phyloP scores from a whole-genome alignment of 2,888 invertebrate species.

The Cynaeus angustus region DNA sequence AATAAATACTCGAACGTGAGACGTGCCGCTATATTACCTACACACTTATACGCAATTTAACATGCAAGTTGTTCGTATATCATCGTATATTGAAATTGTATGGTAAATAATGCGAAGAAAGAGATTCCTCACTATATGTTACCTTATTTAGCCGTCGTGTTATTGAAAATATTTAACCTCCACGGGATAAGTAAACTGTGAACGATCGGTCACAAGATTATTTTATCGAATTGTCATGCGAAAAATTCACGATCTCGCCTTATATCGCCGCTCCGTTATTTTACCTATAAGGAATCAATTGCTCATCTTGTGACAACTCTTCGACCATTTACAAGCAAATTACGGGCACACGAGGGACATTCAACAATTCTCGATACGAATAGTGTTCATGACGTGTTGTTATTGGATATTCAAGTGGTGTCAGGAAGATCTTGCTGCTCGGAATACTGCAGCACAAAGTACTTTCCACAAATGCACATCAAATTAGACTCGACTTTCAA shows the following conservation, averaged over 20 bases:
- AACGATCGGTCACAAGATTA: slow-evolving; percentile 25
- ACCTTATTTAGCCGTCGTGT: slow-evolving; percentile 38
- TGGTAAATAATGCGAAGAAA: slow-evolving; percentile 48
- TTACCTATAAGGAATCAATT: slow-evolving; percentile 44
- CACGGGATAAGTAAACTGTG: slow-evolving; percentile 36
- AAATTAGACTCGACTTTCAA: slow-evolving; percentile 10
- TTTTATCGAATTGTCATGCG: slow-evolving; percentile 27
- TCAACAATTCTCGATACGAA: slow-evolving; percentile 13
- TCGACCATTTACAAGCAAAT: slow-evolving; percentile 31
- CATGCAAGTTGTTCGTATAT: slow-evolving; percentile 41
- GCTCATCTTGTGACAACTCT: slow-evolving; percentile 41
- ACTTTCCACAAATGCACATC: slow-evolving; percentile 4
- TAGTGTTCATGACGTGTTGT: slow-evolving; percentile 31
- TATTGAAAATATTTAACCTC: slow-evolving; percentile 46
- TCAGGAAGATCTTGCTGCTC: slow-evolving; percentile 17
- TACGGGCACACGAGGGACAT: slow-evolving; percentile 22
- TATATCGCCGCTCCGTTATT: slow-evolving; percentile 39
- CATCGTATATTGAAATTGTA: slow-evolving; percentile 49
- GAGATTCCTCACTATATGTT: slow-evolving; percentile 43
- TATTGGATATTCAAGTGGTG: slow-evolving; percentile 36
- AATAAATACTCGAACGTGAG: slow-evolving; percentile 35
- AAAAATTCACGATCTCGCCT: slow-evolving; percentile 25
- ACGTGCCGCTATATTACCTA: slow-evolving; percentile 35
- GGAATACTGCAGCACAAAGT: slow-evolving; percentile 26
- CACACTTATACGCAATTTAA: slow-evolving; percentile 44